phyloP scores from a whole-genome alignment of 2,888 invertebrate genomes.

The Pseudococcus viburni region DNA sequence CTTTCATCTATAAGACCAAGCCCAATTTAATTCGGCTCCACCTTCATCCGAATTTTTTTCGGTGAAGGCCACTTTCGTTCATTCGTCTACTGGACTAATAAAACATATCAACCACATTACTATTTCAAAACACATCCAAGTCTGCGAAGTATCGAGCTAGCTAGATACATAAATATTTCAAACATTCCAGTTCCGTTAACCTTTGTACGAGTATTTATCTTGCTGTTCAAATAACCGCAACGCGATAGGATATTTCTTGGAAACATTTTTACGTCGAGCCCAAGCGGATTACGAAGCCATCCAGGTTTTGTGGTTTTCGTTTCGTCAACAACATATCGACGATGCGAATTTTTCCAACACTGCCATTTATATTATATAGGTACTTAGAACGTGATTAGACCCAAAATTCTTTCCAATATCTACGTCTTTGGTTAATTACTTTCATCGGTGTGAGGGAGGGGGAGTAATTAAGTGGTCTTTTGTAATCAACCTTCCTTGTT shows the following conservation, averaged over 20 bases:
- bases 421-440: not conserved
- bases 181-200: conserved; percentile 52
- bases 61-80: not conserved
- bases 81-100: not conserved
- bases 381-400: conserved; percentile 26
- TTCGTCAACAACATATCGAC: not conserved
- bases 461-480: not conserved
- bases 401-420: not conserved
- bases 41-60: not conserved
- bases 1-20: not conserved
- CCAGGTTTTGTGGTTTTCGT: not conserved
- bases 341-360: not conserved
- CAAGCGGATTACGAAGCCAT: conserved; percentile 14
- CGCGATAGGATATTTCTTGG: not conserved
- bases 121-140: not conserved
- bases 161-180: not conserved
- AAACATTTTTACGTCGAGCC: not conserved
- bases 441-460: not conserved
- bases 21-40: not conserved
- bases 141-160: not conserved
- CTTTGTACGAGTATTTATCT: conserved; percentile 17
- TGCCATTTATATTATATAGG: not conserved
- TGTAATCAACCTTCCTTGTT: conserved; percentile 5
- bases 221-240: conserved; percentile 41
- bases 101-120: not conserved